Evolutionary conservation across 1,140 invertebrate species (phyloP), one percentile per base, ranked within the genome.

Genomic region (Achroia grisella): DNA sequence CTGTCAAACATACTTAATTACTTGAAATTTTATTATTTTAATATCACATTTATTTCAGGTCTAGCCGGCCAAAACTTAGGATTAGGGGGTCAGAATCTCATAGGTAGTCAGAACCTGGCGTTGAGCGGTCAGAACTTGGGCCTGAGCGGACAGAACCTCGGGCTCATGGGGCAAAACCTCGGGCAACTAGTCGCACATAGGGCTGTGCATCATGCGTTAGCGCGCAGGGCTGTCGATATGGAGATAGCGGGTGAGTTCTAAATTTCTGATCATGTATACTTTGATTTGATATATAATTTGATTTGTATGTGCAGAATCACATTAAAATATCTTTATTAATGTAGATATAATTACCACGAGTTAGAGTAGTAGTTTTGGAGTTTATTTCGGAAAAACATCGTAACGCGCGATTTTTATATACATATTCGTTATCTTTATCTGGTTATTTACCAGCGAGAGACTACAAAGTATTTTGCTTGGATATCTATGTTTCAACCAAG

Each of bases 61-160:
- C 54, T 75, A 64, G 58, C 65, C n/a, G 44, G 62, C 42, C 74
- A 78, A 36, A 79, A 79, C 44, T 51, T 79, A 62, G 64, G 66
- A 49, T 53, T 79, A 51, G 56, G 59, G 31, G 56, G 70, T 51
- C 72, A 74, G 68, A 74, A 73, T 67, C 63, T 76, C 53, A 66
- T 77, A 35, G 61, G 60, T 8, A 58, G 71, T 8, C 70, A 75
- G 61, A 67, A 57, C 43, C 34, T 61, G 14, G 37, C 34, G 0
- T 37, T 63, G n/a, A 55, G 62, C 39, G 56, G 65, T 11, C 69
- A 71, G 50, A 67, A 67, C 32, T 47, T 73, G 40, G 41, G 44
- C 1, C 45, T 58, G 33, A 57, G 63, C 32, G 58, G 51, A 0
- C 56, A 57, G 42, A 58, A 49, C 39, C 43, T 65, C 2, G 56